Percentiles rank a stretch among this genome's conserved stretches.
Conservation (phyloP, 2,888 invertebrate genomes). For the Embidobia sp. region DNA sequence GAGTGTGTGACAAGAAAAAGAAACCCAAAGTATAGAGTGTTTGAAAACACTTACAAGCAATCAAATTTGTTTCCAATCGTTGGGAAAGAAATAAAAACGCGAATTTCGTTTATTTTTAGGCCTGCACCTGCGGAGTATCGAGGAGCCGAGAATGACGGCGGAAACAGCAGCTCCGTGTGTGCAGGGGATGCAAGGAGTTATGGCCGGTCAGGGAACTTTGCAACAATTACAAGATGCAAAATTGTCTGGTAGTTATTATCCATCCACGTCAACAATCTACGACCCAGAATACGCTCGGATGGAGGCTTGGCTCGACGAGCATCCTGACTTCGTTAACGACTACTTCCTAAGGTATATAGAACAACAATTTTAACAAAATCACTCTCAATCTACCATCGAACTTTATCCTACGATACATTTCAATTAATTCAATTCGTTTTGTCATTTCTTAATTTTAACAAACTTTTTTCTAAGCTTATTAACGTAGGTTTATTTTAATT, state of each 20-base stretch:
- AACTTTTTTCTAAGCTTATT: too few relatives aligned
- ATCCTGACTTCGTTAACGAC: constrained; percentile 97
- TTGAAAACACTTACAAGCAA: too few relatives aligned
- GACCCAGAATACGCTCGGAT: constrained; percentile 94
- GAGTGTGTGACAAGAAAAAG: too few relatives aligned
- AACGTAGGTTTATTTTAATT: too few relatives aligned
- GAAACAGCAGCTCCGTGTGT: constrained; percentile 86
- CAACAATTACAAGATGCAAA: constrained; percentile 75
- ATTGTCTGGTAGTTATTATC: constrained; percentile 71
- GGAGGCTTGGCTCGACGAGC: constrained; percentile 98
- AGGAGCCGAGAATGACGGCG: constrained; percentile 88
- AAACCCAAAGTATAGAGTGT: too few relatives aligned
- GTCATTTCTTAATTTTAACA: too few relatives aligned
- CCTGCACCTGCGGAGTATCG: constrained; percentile 92
- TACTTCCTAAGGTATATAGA: constrained; percentile 91
- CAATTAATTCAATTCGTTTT: too few relatives aligned
- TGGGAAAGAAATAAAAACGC: background rate
- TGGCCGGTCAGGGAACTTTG: constrained; percentile 74
- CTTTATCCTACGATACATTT: too few relatives aligned
- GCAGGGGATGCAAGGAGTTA: constrained; percentile 86
- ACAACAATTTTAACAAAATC: constrained; percentile 1
- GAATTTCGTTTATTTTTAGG: constrained; percentile 83
- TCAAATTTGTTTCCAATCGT: too few relatives aligned
- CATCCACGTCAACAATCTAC: constrained; percentile 83
- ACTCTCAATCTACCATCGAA: background rate